Evolutionary conservation across 2,797 vertebrate genomes (phyloP), one percentile per base, ranked within the genome.

Genomic region (Hydrolagus colliei): DNA sequence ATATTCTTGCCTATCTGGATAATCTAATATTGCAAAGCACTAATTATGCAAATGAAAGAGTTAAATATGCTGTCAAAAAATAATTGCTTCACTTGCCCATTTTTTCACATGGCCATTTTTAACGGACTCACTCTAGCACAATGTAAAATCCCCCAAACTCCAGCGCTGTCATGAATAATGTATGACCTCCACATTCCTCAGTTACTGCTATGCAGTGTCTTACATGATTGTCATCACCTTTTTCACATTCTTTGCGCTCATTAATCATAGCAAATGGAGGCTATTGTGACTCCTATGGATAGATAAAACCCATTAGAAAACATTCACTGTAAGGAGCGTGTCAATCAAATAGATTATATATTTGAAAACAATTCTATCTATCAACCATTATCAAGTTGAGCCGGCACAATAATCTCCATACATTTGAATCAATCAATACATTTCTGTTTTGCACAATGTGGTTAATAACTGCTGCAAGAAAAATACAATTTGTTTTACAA

Each of bases 211-310:
- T 20, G 22, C 35, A 27, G 79, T 5, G 18, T 41, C 9, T 8
- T 77, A 77, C 65, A 71, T 16, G 79, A 71, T 68, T 84, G 68
- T 71, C 52, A 18, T 32, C 32, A 84, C 79, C 65, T 84, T 84
- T 14, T 84, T 32, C 65, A 84, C 67, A 27, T 84, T 27, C 32
- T 12, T 32, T 84, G 79, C 16, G 18, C 65, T 35, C 12, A 27
- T 84, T 63, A 77, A n/a, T 77, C 41, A 84, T 67, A 67, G 52
- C 41, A 41, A 82, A 68, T 20, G 63, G 27, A 68, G 27, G 63
- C 79, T 41, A 84, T 84, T 68, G 52, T 20, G 32, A 84, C 41
- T 68, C 65, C 65, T 5, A 12, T 12, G 32, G 67, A 18, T 16
- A 82, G 63, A 68, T 67, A 65, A 27, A 27, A 82, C 35, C 63